Conservation (phyloP, 2,888 invertebrate species). For the Diaprepes abbreviatus region DNA sequence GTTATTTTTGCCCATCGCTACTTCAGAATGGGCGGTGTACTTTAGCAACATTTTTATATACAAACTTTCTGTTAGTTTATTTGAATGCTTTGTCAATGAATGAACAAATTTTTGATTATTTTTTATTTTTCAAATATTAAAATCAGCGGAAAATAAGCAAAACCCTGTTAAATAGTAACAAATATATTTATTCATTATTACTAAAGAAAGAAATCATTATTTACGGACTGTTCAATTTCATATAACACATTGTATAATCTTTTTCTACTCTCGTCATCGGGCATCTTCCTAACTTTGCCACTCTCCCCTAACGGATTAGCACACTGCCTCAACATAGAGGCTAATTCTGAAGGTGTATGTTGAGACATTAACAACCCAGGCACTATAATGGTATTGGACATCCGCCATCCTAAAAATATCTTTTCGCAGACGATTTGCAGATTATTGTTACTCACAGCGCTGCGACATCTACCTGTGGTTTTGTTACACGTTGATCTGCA, state of each 20-base stretch:
- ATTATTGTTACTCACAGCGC: constrained; percentile 75
- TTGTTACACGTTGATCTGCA: constrained; percentile 75
- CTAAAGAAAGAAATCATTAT: constrained; percentile 59
- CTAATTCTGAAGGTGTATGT: constrained; percentile 72
- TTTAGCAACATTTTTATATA: too few relatives aligned
- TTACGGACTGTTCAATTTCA: constrained; percentile 67
- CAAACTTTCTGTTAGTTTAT: too few relatives aligned
- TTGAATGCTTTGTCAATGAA: too few relatives aligned
- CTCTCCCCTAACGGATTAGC: constrained; percentile 71
- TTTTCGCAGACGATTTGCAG: constrained; percentile 78
- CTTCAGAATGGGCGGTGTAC: too few relatives aligned
- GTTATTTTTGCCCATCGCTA: too few relatives aligned
- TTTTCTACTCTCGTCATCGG: constrained; percentile 68
- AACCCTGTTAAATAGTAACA: not conserved
- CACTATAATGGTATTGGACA: constrained; percentile 73
- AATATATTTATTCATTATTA: constrained; percentile 35
- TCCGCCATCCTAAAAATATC: constrained; percentile 76
- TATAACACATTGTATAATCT: constrained; percentile 70
- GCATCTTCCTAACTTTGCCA: constrained; percentile 68
- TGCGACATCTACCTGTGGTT: constrained; percentile 70
- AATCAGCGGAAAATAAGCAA: not conserved
- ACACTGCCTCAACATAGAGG: constrained; percentile 73
- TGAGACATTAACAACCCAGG: constrained; percentile 75
- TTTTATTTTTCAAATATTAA: too few relatives aligned
- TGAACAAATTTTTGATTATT: too few relatives aligned